A percentile compares a stretch with the other conserved stretches of the same genome.
Evolutionary conservation across 1,140 invertebrate species (phyloP).

Genomic region (Cherax destructor): DNA sequence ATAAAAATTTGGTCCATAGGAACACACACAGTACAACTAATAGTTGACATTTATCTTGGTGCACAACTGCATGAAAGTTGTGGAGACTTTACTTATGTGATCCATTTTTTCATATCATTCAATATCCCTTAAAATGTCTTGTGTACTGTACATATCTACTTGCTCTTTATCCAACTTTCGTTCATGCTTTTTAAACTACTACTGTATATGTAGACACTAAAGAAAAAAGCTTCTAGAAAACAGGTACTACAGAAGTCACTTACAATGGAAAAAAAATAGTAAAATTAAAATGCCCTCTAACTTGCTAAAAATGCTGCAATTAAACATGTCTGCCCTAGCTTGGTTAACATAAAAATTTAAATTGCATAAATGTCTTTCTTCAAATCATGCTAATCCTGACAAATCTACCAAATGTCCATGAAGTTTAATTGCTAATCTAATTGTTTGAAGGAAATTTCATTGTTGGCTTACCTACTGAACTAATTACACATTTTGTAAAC

Average conservation of each 20-base stretch:
- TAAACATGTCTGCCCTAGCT: not conserved
- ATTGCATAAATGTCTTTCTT: not conserved
- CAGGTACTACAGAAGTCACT: not conserved
- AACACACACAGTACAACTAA: slow-evolving; percentile 25
- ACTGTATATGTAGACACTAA: not conserved
- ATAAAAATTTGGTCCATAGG: slow-evolving; percentile 41
- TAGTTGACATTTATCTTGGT: not conserved
- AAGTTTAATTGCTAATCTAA: not conserved
- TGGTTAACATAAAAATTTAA: not conserved
- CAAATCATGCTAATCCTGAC: not conserved
- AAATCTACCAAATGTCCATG: not conserved
- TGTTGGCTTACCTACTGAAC: not conserved
- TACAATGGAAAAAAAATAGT: not conserved
- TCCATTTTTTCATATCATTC: not conserved
- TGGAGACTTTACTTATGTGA: not conserved
- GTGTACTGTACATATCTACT: not conserved
- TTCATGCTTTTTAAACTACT: not conserved
- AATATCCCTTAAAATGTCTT: not conserved
- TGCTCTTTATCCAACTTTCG: not conserved
- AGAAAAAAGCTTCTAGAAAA: not conserved
- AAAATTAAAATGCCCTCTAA: not conserved
- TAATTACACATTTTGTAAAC: not conserved
- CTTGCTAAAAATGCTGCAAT: not conserved
- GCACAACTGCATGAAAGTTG: not conserved
- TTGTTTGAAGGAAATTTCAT: not conserved